Conservation (phyloP, 2,888 invertebrate species). For the Stramonita haemastoma region DNA sequence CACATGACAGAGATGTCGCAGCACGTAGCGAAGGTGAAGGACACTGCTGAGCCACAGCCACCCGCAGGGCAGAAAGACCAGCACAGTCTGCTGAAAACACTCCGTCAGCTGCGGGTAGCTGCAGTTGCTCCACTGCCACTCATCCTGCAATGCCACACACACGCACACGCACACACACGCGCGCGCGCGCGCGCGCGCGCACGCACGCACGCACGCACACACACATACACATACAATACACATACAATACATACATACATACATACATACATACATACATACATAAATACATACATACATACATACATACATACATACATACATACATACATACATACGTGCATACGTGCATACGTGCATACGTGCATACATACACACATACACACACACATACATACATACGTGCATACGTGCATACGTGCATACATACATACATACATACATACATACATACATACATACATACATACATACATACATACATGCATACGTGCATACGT, state of each 20-base stretch:
- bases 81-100: slow-evolving; percentile 93
- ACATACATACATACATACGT: too few species aligned
- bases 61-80: slow-evolving; percentile 91
- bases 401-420: too few species aligned
- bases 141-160: not conserved
- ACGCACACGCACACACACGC: not conserved
- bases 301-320: too few species aligned
- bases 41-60: slow-evolving; percentile 88
- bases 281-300: too few species aligned
- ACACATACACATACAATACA: slow-evolving; percentile 23
- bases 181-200: not conserved
- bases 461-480: too few species aligned
- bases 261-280: too few species aligned
- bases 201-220: slow-evolving; percentile 2
- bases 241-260: not conserved
- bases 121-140: slow-evolving; percentile 38
- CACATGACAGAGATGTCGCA: not conserved
- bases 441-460: too few species aligned
- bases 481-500: too few species aligned
- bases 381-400: too few species aligned
- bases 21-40: slow-evolving; percentile 76
- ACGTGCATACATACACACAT: too few species aligned
- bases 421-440: too few species aligned
- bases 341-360: too few species aligned
- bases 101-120: slow-evolving; percentile 85